A percentile compares a stretch with the other conserved stretches of the same genome.
These are phyloP conservation scores for Arothron firmamentum DNA, from an alignment of 2,113 vertebrate genomes.

Conservation along the genomic window DNA sequence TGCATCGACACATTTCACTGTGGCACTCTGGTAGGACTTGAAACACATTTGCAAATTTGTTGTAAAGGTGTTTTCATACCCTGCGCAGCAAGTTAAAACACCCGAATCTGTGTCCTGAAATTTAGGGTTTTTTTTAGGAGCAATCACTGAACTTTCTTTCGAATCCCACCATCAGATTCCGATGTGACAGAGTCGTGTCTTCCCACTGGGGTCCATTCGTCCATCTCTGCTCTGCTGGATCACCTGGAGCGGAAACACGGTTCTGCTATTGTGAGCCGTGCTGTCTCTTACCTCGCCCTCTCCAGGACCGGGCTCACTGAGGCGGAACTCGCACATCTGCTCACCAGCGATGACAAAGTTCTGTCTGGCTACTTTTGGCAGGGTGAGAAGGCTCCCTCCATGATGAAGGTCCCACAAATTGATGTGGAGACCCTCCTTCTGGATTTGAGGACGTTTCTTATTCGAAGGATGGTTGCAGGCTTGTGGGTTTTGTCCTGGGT, in stretches of 20 bases:
- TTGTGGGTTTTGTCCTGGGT: constrained; percentile 68
- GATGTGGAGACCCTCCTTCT: constrained; percentile 68
- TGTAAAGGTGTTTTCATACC: background rate
- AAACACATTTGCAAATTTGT: background rate
- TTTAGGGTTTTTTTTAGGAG: background rate
- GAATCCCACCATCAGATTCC: constrained; percentile 43
- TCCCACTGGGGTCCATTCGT: constrained; percentile 62
- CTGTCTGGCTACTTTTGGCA: constrained; percentile 32
- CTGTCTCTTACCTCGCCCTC: constrained; percentile 69
- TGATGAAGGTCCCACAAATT: constrained; percentile 60
- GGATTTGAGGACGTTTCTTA: constrained; percentile 70
- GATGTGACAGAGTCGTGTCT: constrained; percentile 68
- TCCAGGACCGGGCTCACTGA: constrained; percentile 72
- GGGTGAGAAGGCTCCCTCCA: constrained; percentile 8
- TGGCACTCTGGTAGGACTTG: constrained; percentile 66
- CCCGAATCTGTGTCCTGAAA: no score
- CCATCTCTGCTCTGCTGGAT: constrained; percentile 65
- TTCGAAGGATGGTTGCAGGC: constrained; percentile 50
- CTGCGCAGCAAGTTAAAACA: no score
- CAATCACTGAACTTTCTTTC: background rate
- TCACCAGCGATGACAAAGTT: constrained; percentile 63
- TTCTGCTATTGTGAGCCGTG: constrained; percentile 47
- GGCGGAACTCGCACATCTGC: constrained; percentile 71
- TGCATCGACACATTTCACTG: constrained; percentile 47
- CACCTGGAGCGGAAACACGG: constrained; percentile 72